Base-by-base conservation (phyloP, 2,888 invertebrate genomes). In the Caenorhabditis sp. region DNA sequence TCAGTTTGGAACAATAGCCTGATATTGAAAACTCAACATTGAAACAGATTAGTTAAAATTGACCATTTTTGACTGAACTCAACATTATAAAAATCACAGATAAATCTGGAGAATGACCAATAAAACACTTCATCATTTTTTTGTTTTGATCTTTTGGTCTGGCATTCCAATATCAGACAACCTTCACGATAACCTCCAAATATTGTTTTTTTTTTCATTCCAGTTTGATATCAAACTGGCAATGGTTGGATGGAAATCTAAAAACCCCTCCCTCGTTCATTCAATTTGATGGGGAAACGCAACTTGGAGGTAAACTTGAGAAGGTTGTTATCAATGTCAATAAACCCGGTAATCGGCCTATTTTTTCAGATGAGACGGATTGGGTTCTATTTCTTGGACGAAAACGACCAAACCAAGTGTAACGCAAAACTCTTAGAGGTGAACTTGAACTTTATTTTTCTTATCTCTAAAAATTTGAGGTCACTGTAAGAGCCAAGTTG, bases 201-300 rank as follows among this genome's bases (percentile, higher is more conserved):
- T n/a, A n/a, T n/a, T n/a, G n/a, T n/a, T n/a, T n/a, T 0, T 27
- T 60, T 54, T 21, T 14, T 67, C 82, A 43, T 36, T 36, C 61
- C 66, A 85, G 85, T 52, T 26, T 80, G 23, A 82, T 86, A 25
- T 81, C 85, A 5, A 86, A 86, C 58, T 86, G 86, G 86, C 83
- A 84, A 56, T 86, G 86, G 86, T 65, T 86, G 10, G 76, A 77
- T 17, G 56, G 80, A 1, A 54, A 57, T 5, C 49, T 65, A 1
- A 65, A 62, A 25, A 36, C 64, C n/a, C 59, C 76, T 8, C 86
- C 86, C 4, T 70, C 67, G 10, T 78, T 87, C 25, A 79, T 87
- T 12, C 87, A 87, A 59, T 87, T 87, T 63, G 87, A 87, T 59
- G 86, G 87, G 10, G 83, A 87, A 59, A 85, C 87, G 20, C 68